A percentile compares a stretch with the other conserved stretches of the same genome.
These are phyloP conservation scores for Panthera tigris DNA, from an alignment of 2,113 vertebrate species.

Conservation along the genomic window DNA sequence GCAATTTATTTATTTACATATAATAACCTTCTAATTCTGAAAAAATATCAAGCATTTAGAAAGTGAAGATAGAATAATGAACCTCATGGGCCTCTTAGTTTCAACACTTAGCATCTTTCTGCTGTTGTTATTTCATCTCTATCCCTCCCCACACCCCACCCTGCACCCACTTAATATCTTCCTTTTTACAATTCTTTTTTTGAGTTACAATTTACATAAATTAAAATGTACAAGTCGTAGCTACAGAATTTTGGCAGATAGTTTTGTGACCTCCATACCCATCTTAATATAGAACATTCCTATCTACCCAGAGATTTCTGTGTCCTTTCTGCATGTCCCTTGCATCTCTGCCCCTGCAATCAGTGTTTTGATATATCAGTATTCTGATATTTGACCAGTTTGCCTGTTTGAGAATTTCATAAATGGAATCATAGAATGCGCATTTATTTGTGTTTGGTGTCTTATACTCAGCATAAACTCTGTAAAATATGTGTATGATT, in stretches of 20 bases:
- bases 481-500: background rate
- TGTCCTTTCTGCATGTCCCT: background rate
- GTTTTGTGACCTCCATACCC: background rate
- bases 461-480: background rate
- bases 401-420: background rate
- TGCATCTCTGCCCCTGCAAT: background rate
- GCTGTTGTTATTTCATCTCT: background rate
- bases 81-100: background rate
- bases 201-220: background rate
- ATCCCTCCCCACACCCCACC: background rate
- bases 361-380: background rate
- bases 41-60: background rate
- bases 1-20: constrained; percentile 1
- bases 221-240: background rate
- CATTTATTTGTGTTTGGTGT: background rate
- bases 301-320: background rate
- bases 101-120: background rate
- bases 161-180: background rate
- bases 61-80: background rate
- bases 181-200: background rate
- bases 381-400: background rate
- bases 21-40: background rate
- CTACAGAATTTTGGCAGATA: background rate
- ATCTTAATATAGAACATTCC: background rate
- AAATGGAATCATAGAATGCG: background rate